Base-by-base conservation (phyloP, 2,797 vertebrate species). In the Rousettus madagascariensis region DNA sequence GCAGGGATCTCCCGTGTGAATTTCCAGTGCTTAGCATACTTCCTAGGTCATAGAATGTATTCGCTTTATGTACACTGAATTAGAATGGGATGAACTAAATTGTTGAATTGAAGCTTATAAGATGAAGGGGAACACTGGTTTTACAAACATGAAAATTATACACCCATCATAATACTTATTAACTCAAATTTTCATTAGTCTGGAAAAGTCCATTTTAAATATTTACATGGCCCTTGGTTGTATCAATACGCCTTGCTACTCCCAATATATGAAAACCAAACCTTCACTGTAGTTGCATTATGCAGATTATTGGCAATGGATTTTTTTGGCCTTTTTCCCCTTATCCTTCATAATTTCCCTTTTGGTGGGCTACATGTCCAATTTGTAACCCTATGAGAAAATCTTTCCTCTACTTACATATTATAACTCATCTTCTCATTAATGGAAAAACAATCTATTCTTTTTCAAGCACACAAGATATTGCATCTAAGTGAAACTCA, bases 401-500 rank as follows among this genome's bases (percentile, higher is more conserved):
- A 53, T 91, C 22, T 66, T 68, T 36, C 17, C 7, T 71, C 22
- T 91, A 61, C 41, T 89, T 91, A 51, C 28, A n/a, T 84, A 66
- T 51, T 71, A 49, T 53, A 90, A 16, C 9, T 80, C 8, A 36
- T 20, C 38, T 93, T 75, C 38, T 15, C 77, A n/a, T 72, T 90
- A 65, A 3, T 68, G 38, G 11, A 30, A 85, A 95, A 66, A 22
- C 24, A 80, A 84, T 91, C 22, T 86, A 66, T 91, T 95, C 53
- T 65, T 66, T 89, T 91, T 80, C 16, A 90, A 89, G 28, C 24
- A 86, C 28, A 66, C 11, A 10, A 28, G 38, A 61, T 95, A 77
- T 63, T 94, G 11, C 15, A 33, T 94, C 38, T 74, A 90, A 93
- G 63, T 85, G 38, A 96, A 55, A 88, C n/a, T 77, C 79, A 90